Percentiles rank a stretch among this genome's conserved stretches.
phyloP scores from a whole-genome alignment of 2,113 vertebrate genomes.

The Callipepla californica region DNA sequence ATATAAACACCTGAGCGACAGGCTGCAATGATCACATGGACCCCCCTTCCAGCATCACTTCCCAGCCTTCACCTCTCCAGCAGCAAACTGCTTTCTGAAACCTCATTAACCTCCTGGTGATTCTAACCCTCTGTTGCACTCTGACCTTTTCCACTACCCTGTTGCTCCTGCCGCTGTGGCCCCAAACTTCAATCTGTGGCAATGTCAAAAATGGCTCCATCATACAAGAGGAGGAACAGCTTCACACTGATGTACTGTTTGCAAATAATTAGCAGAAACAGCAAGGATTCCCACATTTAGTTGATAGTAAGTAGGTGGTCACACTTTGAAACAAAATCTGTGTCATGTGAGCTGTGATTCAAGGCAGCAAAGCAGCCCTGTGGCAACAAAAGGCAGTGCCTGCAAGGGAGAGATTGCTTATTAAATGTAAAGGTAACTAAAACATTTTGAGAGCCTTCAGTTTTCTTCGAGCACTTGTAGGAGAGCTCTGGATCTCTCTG shows the following conservation, averaged over 20 bases:
- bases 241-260: neutral
- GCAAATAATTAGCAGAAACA: constrained; percentile 23
- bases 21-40: neutral
- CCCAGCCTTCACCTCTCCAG: neutral
- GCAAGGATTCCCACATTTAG: neutral
- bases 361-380: neutral
- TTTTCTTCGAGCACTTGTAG: neutral
- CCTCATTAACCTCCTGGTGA: neutral
- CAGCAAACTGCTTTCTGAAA: neutral
- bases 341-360: neutral
- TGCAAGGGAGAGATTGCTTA: neutral
- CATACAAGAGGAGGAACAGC: neutral
- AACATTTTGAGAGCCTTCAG: neutral
- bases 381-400: neutral
- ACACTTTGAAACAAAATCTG: constrained; percentile 2
- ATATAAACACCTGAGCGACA: neutral
- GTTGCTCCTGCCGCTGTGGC: neutral
- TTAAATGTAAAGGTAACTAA: neutral
- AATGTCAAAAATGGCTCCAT: neutral
- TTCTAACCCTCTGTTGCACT: neutral
- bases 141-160: neutral
- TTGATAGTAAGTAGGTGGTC: constrained; percentile 31
- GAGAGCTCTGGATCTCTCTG: neutral
- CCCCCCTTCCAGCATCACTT: neutral
- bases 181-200: neutral